Percentiles rank a stretch among this genome's conserved stretches.
Conservation (phyloP, 30 jellyfish, hydroid and myxozoan species). For the Catostylus mosaicus region DNA sequence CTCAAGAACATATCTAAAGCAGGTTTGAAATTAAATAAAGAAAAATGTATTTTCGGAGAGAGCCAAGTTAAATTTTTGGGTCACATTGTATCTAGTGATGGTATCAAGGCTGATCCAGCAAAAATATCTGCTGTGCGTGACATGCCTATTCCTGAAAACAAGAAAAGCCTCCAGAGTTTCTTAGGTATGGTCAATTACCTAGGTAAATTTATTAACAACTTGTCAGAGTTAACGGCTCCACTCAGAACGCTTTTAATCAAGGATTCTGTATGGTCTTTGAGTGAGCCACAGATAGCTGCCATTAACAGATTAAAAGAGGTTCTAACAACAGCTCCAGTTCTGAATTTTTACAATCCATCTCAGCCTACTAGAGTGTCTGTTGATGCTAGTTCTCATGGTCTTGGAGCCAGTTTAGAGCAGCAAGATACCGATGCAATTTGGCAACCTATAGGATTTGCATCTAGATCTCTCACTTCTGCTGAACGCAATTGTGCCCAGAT, state of each 20-base stretch:
- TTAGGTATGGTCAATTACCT: conserved; percentile 67
- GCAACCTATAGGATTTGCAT: conserved; percentile 55
- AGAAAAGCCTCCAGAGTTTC: conserved; percentile 56
- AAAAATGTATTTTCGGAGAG: conserved; percentile 21
- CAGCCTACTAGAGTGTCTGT: conserved; percentile 19
- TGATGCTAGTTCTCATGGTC: no score
- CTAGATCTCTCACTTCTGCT: conserved; percentile 17
- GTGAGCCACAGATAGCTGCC: conserved; percentile 42
- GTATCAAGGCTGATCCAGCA: conserved; percentile 51
- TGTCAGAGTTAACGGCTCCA: conserved; percentile 53
- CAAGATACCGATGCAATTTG: not conserved
- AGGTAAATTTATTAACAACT: conserved; percentile 42
- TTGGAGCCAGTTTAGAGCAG: not conserved
- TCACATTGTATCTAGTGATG: conserved; percentile 34
- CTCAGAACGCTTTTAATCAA: conserved; percentile 40
- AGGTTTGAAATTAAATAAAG: conserved; percentile 60
- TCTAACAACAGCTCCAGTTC: conserved; percentile 45
- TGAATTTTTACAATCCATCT: conserved; percentile 18
- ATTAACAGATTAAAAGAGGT: conserved; percentile 23
- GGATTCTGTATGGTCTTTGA: conserved; percentile 15
- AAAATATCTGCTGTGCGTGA: conserved; percentile 38
- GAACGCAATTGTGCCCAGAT: conserved; percentile 39
- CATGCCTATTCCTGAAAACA: conserved; percentile 41
- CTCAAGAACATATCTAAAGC: conserved; percentile 24
- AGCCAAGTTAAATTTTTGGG: conserved; percentile 29